Base-by-base conservation (phyloP, 2,113 vertebrate genomes). In the Nymphicus hollandicus region DNA sequence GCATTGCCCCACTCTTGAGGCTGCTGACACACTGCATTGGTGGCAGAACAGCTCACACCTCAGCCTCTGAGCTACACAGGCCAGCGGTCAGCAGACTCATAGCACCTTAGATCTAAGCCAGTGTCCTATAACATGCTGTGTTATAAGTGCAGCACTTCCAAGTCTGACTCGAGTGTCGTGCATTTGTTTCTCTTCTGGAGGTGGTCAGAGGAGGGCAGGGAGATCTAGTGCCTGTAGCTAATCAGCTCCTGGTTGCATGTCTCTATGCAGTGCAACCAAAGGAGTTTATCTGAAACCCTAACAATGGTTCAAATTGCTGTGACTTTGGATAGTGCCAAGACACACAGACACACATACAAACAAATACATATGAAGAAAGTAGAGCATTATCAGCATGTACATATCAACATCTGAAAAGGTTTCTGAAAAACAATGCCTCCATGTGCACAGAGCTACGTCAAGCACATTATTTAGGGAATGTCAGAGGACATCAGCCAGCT, bases 51-150 rank as follows among this genome's bases (percentile, higher is more conserved):
- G 55, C 41, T 74, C 79, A 19, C 23, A 23, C 4, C 24, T 63
- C 50, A 39, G n/a, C 50, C n/a, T 44, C 41, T 0, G 0, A 58
- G 56, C 19, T 43, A 23, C 5, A 2, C 17, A 1, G 43, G 13
- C 22, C 0, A 0, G 37, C 11, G n/a, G 17, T 83, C n/a, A 37
- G 71, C 11, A 64, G 47, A 29, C 18, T 14, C 19, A 2, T 1
- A n/a, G 63, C 19, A 61, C n/a, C 10, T 2, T 49, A 49, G 24
- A 60, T 49, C 18, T 82, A 56, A 85, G 41, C 10, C 65, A 56
- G 19, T 2, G 37, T 41, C 20, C 47, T 2, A 2, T 20, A 58
- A 44, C 10, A 27, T 2, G 0, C 12, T 53, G 58, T 1, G 1
- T 20, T 39, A 8, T 4, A 15, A 46, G 7, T 31, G 46, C 18